Percentiles rank a stretch among this genome's conserved stretches.
phyloP scores from a whole-genome alignment of 2,113 vertebrate genomes.

The Xenopus laevis region DNA sequence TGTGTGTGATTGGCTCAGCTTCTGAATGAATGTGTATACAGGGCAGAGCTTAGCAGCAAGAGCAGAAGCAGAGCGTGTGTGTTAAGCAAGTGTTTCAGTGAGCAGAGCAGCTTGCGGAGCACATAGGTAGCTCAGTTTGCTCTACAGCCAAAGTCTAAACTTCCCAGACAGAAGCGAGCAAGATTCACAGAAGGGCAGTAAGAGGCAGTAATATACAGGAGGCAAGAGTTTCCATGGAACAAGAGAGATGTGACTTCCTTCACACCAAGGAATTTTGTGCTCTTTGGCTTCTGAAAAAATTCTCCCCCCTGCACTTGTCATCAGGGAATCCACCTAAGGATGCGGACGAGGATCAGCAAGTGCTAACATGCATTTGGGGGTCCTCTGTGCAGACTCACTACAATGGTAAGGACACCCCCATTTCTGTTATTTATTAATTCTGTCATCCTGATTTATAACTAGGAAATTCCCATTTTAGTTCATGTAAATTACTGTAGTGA shows the following conservation, averaged over 20 bases:
- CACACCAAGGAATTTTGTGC: neutral
- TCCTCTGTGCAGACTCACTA: constrained; percentile 44
- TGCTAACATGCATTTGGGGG: constrained; percentile 47
- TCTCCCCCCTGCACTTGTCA: neutral
- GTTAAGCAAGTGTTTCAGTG: constrained; percentile 6
- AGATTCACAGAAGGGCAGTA: neutral
- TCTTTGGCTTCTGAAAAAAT: neutral
- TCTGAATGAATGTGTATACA: constrained; percentile 43
- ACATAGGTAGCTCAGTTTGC: constrained; percentile 18
- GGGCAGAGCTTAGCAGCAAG: constrained; percentile 30
- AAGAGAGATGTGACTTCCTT: constrained; percentile 2
- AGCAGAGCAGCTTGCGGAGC: constrained; percentile 6
- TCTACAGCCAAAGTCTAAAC: constrained; percentile 12
- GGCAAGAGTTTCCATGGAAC: neutral
- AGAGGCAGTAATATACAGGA: neutral
- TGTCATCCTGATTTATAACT: too few species aligned
- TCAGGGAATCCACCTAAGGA: constrained; percentile 12
- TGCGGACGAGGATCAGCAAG: constrained; percentile 13
- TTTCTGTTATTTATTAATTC: neutral
- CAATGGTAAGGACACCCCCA: constrained; percentile 48
- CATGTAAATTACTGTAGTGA: too few species aligned
- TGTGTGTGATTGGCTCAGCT: constrained; percentile 4
- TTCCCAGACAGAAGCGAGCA: neutral
- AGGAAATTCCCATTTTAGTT: too few species aligned
- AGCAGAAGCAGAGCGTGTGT: constrained; percentile 19